Percentiles rank a stretch among this genome's conserved stretches.
Evolutionary conservation across 1,140 invertebrate genomes (phyloP).

Genomic region (Mizuhopecten yessoensis): DNA sequence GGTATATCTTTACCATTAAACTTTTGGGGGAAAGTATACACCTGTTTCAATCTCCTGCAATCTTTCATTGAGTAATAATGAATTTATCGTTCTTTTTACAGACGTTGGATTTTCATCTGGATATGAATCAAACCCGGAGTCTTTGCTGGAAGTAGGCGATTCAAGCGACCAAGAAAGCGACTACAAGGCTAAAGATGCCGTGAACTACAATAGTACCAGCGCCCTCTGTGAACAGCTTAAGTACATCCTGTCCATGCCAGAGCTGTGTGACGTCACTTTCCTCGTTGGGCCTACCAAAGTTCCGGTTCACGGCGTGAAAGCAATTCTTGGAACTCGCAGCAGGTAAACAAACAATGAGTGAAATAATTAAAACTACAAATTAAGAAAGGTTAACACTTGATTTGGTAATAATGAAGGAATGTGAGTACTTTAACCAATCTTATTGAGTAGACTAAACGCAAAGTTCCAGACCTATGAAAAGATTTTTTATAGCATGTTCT

Average conservation of each 20-base stretch:
- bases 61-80: too few species aligned
- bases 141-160: not conserved
- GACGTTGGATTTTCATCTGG: not conserved
- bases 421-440: not conserved
- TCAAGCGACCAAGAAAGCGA: constrained; percentile 43
- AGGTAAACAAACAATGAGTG: constrained; percentile 47
- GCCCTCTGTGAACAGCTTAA: constrained; percentile 59
- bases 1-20: too few species aligned
- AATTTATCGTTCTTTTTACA: not conserved
- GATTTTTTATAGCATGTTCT: too few species aligned
- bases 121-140: not conserved
- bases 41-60: too few species aligned
- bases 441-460: too few species aligned
- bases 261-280: constrained; percentile 68
- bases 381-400: not conserved
- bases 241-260: constrained; percentile 63
- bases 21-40: too few species aligned
- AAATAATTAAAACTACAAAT: not conserved
- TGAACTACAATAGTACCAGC: constrained; percentile 53
- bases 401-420: not conserved
- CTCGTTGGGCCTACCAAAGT: constrained; percentile 57
- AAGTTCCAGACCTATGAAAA: not conserved
- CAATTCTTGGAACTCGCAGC: constrained; percentile 63
- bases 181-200: not conserved
- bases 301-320: constrained; percentile 63